These are phyloP conservation scores for Bursaphelenchus okinawaensis DNA, from an alignment of 2,888 invertebrate species.

Conservation along the genomic window DNA sequence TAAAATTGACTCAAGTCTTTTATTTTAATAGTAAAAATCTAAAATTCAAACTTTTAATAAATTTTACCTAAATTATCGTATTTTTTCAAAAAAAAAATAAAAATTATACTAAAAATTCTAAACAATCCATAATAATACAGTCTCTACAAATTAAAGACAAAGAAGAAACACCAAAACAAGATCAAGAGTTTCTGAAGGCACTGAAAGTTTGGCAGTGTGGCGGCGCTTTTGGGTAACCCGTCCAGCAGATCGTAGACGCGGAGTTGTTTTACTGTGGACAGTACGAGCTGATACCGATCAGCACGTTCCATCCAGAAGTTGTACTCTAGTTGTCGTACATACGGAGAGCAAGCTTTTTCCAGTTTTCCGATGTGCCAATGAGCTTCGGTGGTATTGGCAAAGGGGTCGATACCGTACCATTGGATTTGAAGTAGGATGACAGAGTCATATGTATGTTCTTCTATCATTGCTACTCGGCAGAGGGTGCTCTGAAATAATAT, in stretches of 20 bases:
- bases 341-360: constrained; percentile 53
- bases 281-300: constrained; percentile 48
- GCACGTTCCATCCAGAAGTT: constrained; percentile 41
- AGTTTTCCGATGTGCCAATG: constrained; percentile 48
- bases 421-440: constrained; percentile 47
- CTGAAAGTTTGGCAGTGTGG: background rate
- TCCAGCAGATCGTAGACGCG: constrained; percentile 36
- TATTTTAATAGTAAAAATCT: too few relatives aligned
- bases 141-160: too few relatives aligned
- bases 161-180: background rate
- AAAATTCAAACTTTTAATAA: too few relatives aligned
- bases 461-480: constrained; percentile 44
- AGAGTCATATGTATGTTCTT: constrained; percentile 36
- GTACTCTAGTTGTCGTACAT: constrained; percentile 40
- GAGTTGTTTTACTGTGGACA: constrained; percentile 51
- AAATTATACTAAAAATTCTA: too few relatives aligned
- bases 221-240: constrained; percentile 19
- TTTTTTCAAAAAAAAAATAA: too few relatives aligned
- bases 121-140: too few relatives aligned
- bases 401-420: constrained; percentile 45
- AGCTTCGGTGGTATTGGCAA: constrained; percentile 38
- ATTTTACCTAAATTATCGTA: too few relatives aligned
- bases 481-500: constrained; percentile 28
- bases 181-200: background rate
- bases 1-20: too few relatives aligned